Base-by-base conservation (phyloP, 2,797 vertebrate genomes). In the Peromyscus nudipes region DNA sequence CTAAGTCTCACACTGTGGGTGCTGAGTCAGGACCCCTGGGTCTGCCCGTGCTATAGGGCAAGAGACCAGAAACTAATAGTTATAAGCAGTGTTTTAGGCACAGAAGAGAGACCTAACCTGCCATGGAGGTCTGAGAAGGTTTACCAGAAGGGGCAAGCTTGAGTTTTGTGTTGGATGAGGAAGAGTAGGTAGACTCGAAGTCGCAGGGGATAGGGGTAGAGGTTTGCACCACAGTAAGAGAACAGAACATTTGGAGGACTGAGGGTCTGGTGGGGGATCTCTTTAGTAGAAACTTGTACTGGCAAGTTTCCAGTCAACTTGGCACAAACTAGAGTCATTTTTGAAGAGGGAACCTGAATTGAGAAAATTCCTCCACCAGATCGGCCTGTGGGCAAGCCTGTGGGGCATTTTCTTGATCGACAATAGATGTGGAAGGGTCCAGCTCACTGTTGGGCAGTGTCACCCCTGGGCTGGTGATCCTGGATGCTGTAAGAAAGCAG, bases 131-230 rank as follows among this genome's bases (percentile, higher is more conserved):
- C 83, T 67, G 13, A 23, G 60, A 49, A 46, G 23, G 10, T 69
- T 77, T 94, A 55, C 37, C 64, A 11, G 62, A 89, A 97, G 64
- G 4, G 10, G 8, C 6, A 10, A 65, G 2, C 31, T 87, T 89
- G 84, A 84, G 6, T 80, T 57, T 92, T 34, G 46, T 73, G 1
- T 67, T 89, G 40, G 92, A 65, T 87, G 34, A 96, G 83, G 21
- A 96, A 89, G 4, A 14, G 75, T 40, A 11, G 21, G 55, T 79
- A 60, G 11, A 46, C 37, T 21, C 40, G 37, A 67, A 23, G 75
- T 75, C 6, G 6, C 19, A 3, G 29, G 14, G 0, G 16, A 40
- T 65, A 62, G 27, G 2, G 37, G 0, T 6, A 1, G 34, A 83
- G 6, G 4, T 23, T 37, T 46, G 25, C 43, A 81, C 34, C 46